phyloP scores from a whole-genome alignment of 1,140 invertebrate genomes.

The Heliconius nattereri region DNA sequence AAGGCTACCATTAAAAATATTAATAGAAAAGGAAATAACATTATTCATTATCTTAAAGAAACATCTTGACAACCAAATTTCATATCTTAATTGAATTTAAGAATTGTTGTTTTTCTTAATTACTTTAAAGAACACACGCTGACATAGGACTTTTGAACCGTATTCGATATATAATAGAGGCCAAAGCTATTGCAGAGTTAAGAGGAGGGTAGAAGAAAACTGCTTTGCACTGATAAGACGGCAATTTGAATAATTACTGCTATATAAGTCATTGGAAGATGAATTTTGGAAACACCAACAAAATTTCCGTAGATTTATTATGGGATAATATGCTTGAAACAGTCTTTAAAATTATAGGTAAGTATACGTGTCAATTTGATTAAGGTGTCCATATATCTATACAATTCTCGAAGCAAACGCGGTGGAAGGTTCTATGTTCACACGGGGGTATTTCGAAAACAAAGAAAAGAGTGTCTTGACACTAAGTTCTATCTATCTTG shows the following conservation, averaged over 20 bases:
- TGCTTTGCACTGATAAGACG: constrained; percentile 62
- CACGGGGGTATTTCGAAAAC: neutral
- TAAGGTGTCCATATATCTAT: no score
- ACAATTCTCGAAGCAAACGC: no score
- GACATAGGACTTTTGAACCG: constrained; percentile 28
- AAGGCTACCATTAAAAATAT: no score
- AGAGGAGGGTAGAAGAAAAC: constrained; percentile 51
- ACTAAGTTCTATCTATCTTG: neutral
- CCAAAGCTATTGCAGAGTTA: constrained; percentile 20
- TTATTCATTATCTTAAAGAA: neutral
- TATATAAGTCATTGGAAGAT: constrained; percentile 58
- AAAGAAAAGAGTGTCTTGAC: neutral
- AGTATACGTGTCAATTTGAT: neutral
- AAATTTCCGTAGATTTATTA: constrained; percentile 34
- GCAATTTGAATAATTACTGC: constrained; percentile 72
- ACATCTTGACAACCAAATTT: constrained; percentile 1
- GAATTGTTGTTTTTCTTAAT: constrained; percentile 23
- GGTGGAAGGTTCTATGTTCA: no score
- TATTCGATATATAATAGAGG: constrained; percentile 30
- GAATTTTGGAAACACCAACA: constrained; percentile 52
- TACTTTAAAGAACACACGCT: constrained; percentile 18
- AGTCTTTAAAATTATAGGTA: neutral
- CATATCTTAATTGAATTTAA: constrained; percentile 12
- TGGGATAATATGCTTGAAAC: constrained; percentile 9
- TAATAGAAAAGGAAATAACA: no score